Conservation (phyloP, 2,888 invertebrate species). For the Pristionchus maxplancki region DNA sequence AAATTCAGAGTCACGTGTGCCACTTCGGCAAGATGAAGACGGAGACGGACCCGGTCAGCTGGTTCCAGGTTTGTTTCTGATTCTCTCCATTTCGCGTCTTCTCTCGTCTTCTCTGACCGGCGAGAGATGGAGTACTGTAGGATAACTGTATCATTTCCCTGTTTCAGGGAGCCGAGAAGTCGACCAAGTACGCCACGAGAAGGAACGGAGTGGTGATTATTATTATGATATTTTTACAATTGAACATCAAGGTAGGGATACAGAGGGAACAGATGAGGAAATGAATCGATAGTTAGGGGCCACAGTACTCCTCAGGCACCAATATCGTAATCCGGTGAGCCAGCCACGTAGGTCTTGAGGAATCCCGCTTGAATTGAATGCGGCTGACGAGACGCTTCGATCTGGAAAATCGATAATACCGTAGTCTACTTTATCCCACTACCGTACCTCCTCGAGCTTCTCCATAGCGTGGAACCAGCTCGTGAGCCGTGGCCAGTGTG, state of each 20-base stretch:
- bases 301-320: not conserved
- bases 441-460: constrained; percentile 57
- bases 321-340: constrained; percentile 39
- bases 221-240: not conserved
- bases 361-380: not conserved
- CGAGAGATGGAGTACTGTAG: not conserved
- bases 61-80: constrained; percentile 78
- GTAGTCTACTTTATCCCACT: not conserved
- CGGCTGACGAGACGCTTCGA: not conserved
- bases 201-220: not conserved
- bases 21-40: constrained; percentile 81
- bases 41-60: constrained; percentile 73
- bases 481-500: constrained; percentile 60
- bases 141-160: not conserved
- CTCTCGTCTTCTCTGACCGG: constrained; percentile 18
- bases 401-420: constrained; percentile 22
- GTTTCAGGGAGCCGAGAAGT: constrained; percentile 2
- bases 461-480: constrained; percentile 58
- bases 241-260: not conserved
- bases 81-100: not conserved
- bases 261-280: not conserved
- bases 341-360: constrained; percentile 27
- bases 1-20: constrained; percentile 79
- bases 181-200: not conserved
- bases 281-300: not conserved